Conservation (phyloP, 2,113 vertebrate genomes). For the Rhadina sibilatrix region DNA sequence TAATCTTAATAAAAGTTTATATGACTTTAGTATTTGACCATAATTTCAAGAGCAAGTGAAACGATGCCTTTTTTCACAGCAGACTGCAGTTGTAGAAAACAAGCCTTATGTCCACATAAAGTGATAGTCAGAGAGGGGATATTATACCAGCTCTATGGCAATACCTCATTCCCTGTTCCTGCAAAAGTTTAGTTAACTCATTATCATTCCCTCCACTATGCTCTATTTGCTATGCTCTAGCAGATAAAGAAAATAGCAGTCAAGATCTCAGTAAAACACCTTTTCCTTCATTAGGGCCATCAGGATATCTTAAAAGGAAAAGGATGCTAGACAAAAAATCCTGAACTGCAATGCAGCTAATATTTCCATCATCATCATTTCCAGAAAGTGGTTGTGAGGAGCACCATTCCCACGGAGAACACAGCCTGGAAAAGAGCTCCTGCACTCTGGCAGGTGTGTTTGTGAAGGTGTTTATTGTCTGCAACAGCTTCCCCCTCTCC, state of each 20-base stretch:
- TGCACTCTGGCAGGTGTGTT: background rate
- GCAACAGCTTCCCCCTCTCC: background rate
- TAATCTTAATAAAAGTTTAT: background rate
- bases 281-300: background rate
- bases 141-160: background rate
- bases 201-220: background rate
- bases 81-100: background rate
- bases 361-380: background rate
- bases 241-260: background rate
- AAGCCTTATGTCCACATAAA: background rate
- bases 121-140: background rate
- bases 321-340: background rate
- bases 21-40: background rate
- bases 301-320: background rate
- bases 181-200: background rate
- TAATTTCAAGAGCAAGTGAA: background rate
- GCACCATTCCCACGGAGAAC: accelerated
- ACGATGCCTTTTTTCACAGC: background rate
- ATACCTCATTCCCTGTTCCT: background rate
- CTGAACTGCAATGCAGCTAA: background rate
- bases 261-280: background rate
- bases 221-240: background rate
- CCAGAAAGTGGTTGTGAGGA: background rate
- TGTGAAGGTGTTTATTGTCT: background rate
- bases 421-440: background rate